Conservation (phyloP, 2,113 vertebrate species). For the Cettia cetti region DNA sequence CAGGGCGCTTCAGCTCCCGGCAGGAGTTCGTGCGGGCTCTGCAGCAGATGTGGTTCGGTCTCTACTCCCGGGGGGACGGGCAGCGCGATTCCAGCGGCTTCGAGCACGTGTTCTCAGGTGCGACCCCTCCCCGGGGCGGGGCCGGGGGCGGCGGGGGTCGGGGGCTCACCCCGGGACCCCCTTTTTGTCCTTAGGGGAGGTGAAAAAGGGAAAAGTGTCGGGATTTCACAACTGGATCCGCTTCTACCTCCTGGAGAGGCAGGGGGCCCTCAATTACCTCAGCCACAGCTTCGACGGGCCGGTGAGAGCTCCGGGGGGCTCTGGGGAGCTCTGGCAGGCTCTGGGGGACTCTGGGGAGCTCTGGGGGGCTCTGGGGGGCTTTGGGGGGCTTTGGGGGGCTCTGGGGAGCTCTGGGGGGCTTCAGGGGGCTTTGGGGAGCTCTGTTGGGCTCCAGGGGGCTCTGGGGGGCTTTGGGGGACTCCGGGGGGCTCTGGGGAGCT, state of each 20-base stretch:
- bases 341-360: too few relatives aligned
- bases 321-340: too few relatives aligned
- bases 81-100: constrained; percentile 89
- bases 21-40: constrained; percentile 81
- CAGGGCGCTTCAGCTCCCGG: constrained; percentile 80
- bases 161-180: not conserved
- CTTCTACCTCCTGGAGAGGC: constrained; percentile 89
- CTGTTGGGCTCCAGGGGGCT: too few relatives aligned
- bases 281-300: constrained; percentile 90
- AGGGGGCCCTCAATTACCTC: constrained; percentile 83
- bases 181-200: constrained; percentile 75
- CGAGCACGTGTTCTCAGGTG: constrained; percentile 94
- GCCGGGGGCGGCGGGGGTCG: rapidly evolving
- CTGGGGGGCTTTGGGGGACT: too few relatives aligned
- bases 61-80: constrained; percentile 80
- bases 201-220: constrained; percentile 88
- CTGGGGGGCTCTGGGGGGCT: too few relatives aligned
- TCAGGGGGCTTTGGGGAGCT: too few relatives aligned
- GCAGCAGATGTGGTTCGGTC: constrained; percentile 95
- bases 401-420: too few relatives aligned
- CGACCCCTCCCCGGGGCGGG: not conserved
- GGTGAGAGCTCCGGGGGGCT: constrained; percentile 65
- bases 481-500: too few relatives aligned
- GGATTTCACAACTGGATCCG: constrained; percentile 98
- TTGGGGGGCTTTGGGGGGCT: too few relatives aligned